Evolutionary conservation across 2,888 invertebrate genomes (phyloP).

Genomic region (Cepaea hortensis): DNA sequence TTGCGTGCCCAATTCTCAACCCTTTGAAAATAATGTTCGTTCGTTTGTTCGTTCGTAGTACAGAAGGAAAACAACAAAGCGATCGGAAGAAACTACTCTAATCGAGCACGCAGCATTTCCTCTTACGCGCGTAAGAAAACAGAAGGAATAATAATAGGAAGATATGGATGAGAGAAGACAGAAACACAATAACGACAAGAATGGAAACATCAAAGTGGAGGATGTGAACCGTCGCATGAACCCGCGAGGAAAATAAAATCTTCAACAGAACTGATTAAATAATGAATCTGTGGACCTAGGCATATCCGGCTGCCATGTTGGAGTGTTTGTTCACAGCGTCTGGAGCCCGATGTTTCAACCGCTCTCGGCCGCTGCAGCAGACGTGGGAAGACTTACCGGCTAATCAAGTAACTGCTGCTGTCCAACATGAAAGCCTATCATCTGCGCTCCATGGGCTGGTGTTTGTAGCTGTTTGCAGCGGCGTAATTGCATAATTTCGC

Average conservation of each 20-base stretch:
- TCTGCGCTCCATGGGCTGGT: neutral
- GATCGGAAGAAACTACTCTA: no score
- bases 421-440: neutral
- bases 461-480: slow-evolving; percentile 17
- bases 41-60: no score
- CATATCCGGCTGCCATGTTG: slow-evolving; percentile 2
- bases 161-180: neutral
- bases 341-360: slow-evolving; percentile 15
- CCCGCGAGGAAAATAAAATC: neutral
- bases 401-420: slow-evolving; percentile 18
- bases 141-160: neutral
- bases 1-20: no score
- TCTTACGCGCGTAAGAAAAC: no score
- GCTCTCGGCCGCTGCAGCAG: slow-evolving; percentile 1
- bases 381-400: slow-evolving; percentile 15
- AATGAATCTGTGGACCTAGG: neutral
- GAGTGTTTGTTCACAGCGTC: slow-evolving; percentile 14
- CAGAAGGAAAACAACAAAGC: no score
- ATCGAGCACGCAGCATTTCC: no score
- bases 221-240: neutral
- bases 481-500: slow-evolving; percentile 30
- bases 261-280: neutral
- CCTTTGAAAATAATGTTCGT: no score
- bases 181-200: neutral
- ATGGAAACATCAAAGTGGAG: neutral